Percentiles rank a stretch among this genome's conserved stretches.
Conservation (phyloP, 2,888 invertebrate genomes). For the Idaea dimidiata region DNA sequence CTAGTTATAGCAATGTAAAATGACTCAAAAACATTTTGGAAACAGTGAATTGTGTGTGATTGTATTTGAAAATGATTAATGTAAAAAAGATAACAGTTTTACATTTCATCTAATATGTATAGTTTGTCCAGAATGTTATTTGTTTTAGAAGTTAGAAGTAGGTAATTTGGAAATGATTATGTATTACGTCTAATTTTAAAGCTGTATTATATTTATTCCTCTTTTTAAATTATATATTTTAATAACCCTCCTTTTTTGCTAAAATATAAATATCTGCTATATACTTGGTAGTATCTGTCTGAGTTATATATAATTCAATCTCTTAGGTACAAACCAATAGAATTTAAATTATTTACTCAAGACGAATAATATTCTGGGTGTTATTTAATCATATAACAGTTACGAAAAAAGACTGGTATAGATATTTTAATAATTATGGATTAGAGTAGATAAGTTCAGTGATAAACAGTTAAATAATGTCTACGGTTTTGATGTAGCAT, state of each 20-base stretch:
- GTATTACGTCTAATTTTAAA: conserved; percentile 9
- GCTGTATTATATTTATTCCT: no score
- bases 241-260: no score
- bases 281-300: no score
- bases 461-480: conserved; percentile 20
- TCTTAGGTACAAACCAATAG: no score
- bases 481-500: conserved; percentile 7
- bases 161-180: conserved; percentile 14
- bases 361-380: conserved; percentile 20
- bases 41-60: conserved; percentile 27
- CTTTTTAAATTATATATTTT: no score
- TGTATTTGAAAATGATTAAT: conserved; percentile 19
- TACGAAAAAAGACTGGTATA: conserved; percentile 70
- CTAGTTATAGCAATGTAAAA: conserved; percentile 30
- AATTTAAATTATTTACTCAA: no score
- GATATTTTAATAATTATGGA: conserved; percentile 57
- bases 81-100: conserved; percentile 22
- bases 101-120: conserved; percentile 14
- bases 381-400: conserved; percentile 26
- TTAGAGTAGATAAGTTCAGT: conserved; percentile 21
- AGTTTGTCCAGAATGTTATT: not conserved
- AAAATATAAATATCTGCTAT: no score
- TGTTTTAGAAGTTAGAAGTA: not conserved
- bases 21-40: conserved; percentile 17
- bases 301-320: no score